Evolutionary conservation across 2,113 vertebrate species (phyloP).

Genomic region (Acanthisitta chloris): DNA sequence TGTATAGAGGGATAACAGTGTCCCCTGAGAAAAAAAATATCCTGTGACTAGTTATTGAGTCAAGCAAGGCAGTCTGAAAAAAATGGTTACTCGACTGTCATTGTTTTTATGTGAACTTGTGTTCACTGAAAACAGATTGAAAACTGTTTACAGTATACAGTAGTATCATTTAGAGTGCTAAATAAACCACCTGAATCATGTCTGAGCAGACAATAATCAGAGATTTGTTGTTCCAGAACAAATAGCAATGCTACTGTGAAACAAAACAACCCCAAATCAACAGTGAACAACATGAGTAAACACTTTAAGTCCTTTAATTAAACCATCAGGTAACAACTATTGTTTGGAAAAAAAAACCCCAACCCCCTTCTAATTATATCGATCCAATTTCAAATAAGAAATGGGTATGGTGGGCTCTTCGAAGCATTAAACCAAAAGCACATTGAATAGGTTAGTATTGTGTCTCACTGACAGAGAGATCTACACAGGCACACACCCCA

Average conservation of each 20-base stretch:
- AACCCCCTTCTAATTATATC: neutral
- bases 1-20: conserved; percentile 79
- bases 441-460: neutral
- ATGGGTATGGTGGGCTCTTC: neutral
- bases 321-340: neutral
- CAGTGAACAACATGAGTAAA: neutral
- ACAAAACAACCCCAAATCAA: neutral
- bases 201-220: neutral
- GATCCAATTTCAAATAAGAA: neutral
- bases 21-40: conserved; percentile 67
- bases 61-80: neutral
- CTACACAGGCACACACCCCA: neutral
- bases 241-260: neutral
- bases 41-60: neutral
- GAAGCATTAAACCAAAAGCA: neutral
- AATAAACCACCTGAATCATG: neutral
- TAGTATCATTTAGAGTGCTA: neutral
- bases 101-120: neutral
- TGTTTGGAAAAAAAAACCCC: neutral
- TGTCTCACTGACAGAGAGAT: neutral
- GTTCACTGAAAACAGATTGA: neutral
- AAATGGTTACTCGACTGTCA: neutral
- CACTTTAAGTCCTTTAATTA: neutral
- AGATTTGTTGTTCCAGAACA: neutral
- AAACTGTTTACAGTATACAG: neutral